Conservation (phyloP, 1,140 invertebrate genomes). For the Pentalonia nigronervosa region DNA sequence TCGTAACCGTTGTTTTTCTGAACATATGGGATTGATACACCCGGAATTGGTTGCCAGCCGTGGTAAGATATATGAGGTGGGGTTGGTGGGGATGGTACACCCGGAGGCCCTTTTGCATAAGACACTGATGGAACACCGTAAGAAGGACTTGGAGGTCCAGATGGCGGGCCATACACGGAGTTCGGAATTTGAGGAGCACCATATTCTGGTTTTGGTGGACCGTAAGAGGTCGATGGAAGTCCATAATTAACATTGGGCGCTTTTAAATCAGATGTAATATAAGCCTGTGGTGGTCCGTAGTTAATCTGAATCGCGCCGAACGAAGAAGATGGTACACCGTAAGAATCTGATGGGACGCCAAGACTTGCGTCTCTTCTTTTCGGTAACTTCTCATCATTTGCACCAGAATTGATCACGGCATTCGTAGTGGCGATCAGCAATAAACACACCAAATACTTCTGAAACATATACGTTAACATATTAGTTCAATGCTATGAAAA, state of each 20-base stretch:
- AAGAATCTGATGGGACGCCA: constrained; percentile 6
- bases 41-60: constrained; percentile 66
- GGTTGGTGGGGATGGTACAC: constrained; percentile 76
- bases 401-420: constrained; percentile 29
- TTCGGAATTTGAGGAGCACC: constrained; percentile 64
- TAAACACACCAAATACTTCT: constrained; percentile 11
- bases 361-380: constrained; percentile 39
- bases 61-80: constrained; percentile 80
- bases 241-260: constrained; percentile 8
- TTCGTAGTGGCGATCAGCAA: not conserved
- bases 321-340: constrained; percentile 13
- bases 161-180: constrained; percentile 66
- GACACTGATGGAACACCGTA: constrained; percentile 38
- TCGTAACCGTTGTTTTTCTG: constrained; percentile 24
- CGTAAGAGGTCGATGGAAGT: constrained; percentile 64
- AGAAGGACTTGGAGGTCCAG: constrained; percentile 57
- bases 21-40: constrained; percentile 63
- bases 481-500: not conserved
- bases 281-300: constrained; percentile 26
- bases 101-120: constrained; percentile 63
- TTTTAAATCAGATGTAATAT: not conserved
- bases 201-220: constrained; percentile 64
- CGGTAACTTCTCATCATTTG: not conserved
- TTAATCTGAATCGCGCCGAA: not conserved
- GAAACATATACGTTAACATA: not conserved